Conservation (phyloP, 2,888 invertebrate genomes). For the Drosophila birchii region DNA sequence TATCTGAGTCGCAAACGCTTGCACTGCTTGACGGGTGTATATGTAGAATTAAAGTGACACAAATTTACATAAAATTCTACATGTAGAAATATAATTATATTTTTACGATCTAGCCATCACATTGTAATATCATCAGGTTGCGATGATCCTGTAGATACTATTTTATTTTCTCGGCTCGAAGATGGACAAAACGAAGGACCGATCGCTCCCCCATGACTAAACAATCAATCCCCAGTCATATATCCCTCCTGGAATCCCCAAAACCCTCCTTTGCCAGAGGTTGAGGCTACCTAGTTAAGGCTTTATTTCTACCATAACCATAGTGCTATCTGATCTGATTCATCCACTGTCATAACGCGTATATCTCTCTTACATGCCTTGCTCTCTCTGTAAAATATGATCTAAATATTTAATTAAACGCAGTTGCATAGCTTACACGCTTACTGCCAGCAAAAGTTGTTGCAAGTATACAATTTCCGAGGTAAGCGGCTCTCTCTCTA, state of each 20-base stretch:
- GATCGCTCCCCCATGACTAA: conserved; percentile 5
- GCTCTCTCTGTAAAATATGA: conserved; percentile 64
- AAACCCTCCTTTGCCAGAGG: conserved; percentile 1
- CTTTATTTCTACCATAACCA: conserved; percentile 14
- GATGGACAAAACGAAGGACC: conserved; percentile 1
- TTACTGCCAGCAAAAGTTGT: conserved; percentile 82
- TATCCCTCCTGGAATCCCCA: conserved; percentile 16
- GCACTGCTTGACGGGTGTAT: conserved; percentile 20
- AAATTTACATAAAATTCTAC: background rate
- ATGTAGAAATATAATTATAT: conserved; percentile 5
- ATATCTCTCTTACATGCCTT: conserved; percentile 80
- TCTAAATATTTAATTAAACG: conserved; percentile 47
- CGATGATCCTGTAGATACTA: background rate
- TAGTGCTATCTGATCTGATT: conserved; percentile 39
- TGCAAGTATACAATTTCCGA: conserved; percentile 82
- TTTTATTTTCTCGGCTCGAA: background rate
- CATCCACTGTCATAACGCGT: conserved; percentile 48
- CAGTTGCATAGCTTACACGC: conserved; percentile 82
- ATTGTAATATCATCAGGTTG: background rate
- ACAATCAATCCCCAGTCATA: conserved; percentile 6
- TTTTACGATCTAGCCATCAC: background rate
- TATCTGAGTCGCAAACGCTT: conserved; percentile 16
- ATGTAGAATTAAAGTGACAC: background rate
- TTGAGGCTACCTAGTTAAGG: conserved; percentile 33
- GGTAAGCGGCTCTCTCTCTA: conserved; percentile 75